Conservation (phyloP, 2,888 invertebrate genomes). For the Neoitamus cyanurus region DNA sequence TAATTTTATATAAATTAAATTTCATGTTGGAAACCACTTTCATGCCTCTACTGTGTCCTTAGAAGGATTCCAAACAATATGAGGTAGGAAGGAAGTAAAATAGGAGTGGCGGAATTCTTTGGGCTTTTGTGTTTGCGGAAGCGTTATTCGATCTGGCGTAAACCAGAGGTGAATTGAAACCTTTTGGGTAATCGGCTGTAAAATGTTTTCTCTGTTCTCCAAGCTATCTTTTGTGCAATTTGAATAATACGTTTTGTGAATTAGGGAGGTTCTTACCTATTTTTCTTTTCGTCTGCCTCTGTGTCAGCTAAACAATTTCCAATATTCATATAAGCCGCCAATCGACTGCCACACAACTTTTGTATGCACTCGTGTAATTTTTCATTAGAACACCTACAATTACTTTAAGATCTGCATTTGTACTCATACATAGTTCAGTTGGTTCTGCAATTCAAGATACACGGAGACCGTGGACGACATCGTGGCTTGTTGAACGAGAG, state of each 20-base stretch:
- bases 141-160: not conserved
- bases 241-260: not conserved
- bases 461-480: too few relatives aligned
- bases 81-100: not conserved
- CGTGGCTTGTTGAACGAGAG: too few relatives aligned
- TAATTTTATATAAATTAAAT: not conserved
- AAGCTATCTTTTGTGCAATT: not conserved
- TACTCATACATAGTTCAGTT: too few relatives aligned
- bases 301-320: too few relatives aligned
- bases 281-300: not conserved
- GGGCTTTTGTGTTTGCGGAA: not conserved
- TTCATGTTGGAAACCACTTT: not conserved
- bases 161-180: not conserved
- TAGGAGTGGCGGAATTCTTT: not conserved
- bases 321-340: too few relatives aligned
- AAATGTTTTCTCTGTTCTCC: not conserved
- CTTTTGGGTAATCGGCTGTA: not conserved
- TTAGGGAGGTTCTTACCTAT: not conserved
- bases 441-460: too few relatives aligned
- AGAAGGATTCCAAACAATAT: too few relatives aligned
- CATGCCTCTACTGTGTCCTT: not conserved
- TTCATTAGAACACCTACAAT: too few relatives aligned
- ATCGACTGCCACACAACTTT: too few relatives aligned
- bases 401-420: too few relatives aligned
- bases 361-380: too few relatives aligned